Base-by-base conservation (phyloP, 2,797 vertebrate genomes). In the Syncerus caffer region DNA sequence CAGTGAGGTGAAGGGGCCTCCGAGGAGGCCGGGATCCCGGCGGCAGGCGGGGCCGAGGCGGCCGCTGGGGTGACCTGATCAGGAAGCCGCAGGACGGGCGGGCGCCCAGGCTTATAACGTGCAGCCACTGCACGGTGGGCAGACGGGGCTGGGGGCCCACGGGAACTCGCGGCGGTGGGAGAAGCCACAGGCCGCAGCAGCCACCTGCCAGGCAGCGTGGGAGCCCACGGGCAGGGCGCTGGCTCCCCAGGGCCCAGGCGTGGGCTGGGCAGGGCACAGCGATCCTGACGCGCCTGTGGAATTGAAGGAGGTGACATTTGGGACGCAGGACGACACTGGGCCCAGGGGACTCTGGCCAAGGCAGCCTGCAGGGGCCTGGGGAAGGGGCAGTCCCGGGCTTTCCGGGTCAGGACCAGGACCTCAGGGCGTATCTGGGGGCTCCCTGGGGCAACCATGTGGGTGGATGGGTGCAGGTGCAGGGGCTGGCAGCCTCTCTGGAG, bases 41-140 rank as follows among this genome's bases (percentile, higher is more conserved):
- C 19, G 23, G 67, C 34, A 6, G 67, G 67, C 67, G 25, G 71
- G 71, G 38, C 71, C 1, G 71, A 25, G 71, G 71, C 71, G 1
- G 71, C 34, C 12, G 11, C 71, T 23, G 71, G 71, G 38, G 71
- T 4, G 38, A 4, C 38, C 38, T 42, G 6, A 14, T 2, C 38
- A 14, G 34, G 67, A 23, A 38, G 34, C n/a, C 3, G 16, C 16
- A 67, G 64, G 17, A 11, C 4, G 4, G 16, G 64, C n/a, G 2
- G 17, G 64, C 4, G 4, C 67, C 67, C 34, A 25, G 67, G 19
- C 21, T 25, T 42, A 42, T 0, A 13, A 23, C 0, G 21, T 0
- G 11, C 0, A 3, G 34, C 67, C 38, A 25, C 34, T 0, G 34
- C 1, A 21, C 12, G 0, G 21, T 6, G 67, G 34, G 67, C 67